Evolutionary conservation across 2,888 invertebrate genomes (phyloP).

Genomic region (Luperina nickerlii): DNA sequence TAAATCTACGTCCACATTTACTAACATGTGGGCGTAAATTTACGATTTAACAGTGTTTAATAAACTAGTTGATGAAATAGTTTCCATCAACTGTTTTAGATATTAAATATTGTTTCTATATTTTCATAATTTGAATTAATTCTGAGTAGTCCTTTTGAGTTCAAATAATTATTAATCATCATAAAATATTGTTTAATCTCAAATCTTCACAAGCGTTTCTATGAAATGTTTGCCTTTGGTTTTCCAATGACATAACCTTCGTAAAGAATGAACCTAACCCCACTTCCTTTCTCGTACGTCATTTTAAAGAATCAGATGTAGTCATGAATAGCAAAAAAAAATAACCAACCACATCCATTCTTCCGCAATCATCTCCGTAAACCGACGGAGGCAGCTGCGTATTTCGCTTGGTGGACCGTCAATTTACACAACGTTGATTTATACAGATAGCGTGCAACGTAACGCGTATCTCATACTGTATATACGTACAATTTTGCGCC

Average conservation of each 20-base stretch:
- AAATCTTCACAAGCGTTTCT: neutral
- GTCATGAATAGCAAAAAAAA: neutral
- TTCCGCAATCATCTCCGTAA: constrained; percentile 27
- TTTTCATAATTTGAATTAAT: neutral
- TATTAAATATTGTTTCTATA: neutral
- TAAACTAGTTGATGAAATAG: neutral
- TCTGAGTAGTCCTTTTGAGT: neutral
- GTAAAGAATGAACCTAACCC: too few relatives aligned
- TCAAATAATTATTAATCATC: neutral
- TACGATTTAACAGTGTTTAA: neutral
- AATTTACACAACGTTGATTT: constrained; percentile 76
- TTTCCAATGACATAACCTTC: neutral
- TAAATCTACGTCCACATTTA: neutral
- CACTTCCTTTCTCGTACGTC: too few relatives aligned
- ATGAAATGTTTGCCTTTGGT: neutral
- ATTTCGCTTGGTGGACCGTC: constrained; percentile 77
- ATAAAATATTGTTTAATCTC: neutral
- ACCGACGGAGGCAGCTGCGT: constrained; percentile 75
- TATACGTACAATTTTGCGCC: constrained; percentile 62
- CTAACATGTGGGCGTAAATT: neutral
- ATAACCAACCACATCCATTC: constrained; percentile 52
- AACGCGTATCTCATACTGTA: constrained; percentile 67
- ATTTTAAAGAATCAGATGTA: neutral
- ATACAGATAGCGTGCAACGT: constrained; percentile 72
- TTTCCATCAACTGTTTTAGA: neutral